These are phyloP conservation scores for Hymenopus coronatus DNA, from an alignment of 2,888 invertebrate species.

Conservation along the genomic window DNA sequence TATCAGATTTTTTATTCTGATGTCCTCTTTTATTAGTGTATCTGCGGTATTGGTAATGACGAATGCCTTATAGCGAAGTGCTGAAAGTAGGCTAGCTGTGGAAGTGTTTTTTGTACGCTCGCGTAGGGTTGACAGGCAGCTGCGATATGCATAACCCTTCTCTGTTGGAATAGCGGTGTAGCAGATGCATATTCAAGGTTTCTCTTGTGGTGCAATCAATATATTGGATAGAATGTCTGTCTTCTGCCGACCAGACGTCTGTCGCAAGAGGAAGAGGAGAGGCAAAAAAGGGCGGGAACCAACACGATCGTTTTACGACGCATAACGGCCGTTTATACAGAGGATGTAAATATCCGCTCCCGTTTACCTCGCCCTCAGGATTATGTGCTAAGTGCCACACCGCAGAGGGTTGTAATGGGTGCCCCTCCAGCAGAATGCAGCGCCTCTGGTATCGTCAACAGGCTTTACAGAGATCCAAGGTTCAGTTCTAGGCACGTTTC, in stretches of 20 bases:
- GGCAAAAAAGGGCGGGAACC: neutral
- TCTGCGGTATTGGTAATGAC: too few species aligned
- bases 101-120: neutral
- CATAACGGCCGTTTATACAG: neutral
- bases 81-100: neutral
- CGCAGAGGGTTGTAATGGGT: neutral
- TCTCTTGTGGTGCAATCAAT: neutral
- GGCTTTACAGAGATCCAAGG: neutral
- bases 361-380: neutral
- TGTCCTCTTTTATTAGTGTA: too few species aligned
- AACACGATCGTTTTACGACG: neutral
- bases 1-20: too few species aligned
- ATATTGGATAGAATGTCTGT: neutral
- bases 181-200: slow-evolving; percentile 12
- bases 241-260: neutral
- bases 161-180: slow-evolving; percentile 4
- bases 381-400: neutral
- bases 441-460: too few species aligned
- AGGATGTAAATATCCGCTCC: neutral
- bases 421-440: neutral
- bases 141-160: slow-evolving; percentile 12
- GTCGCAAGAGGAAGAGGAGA: neutral
- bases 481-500: neutral
- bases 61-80: too few species aligned
- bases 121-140: neutral